Base-by-base conservation (phyloP, 37 sponge, comb jelly and placozoan species). In the Spongilla lacustris region DNA sequence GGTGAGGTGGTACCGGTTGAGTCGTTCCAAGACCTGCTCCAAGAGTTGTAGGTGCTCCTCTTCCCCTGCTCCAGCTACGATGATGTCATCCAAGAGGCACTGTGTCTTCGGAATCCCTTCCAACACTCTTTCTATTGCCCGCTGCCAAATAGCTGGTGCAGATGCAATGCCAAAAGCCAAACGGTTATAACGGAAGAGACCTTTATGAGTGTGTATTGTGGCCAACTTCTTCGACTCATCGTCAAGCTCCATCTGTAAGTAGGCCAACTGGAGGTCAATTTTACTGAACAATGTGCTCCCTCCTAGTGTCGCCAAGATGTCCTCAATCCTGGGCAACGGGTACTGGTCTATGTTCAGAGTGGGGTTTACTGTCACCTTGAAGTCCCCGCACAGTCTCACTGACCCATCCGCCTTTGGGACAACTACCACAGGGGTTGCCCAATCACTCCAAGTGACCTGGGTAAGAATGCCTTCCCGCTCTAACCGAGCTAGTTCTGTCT, bases 381-480 rank as follows among this genome's bases (percentile, higher is more conserved):
- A 84, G 69, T 84, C 86, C 33, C 86, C 86, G 34, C 79, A 84
- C 24, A 84, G 32, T 50, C 86, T n/a, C 29, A 84, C 66, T 27
- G 76, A 75, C 27, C n/a, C 66, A 29, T 81, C 77, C 23, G 37
- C 11, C 73, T 84, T 84, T 29, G 31, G 79, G 83, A 84, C 67
- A 24, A 58, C 46, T 21, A 84, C 86, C n/a, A 84, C 35, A 30
- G 82, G 86, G 68, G 86, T 23, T 25, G 86, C 77, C 86, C 82
- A 84, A 50, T 74, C 36, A 25, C 31, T 41, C 50, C 27, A 28
- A 82, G 84, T 22, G 21, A 84, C 78, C 24, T 37, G 68, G 22
- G 84, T 49, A 22, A 84, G 67, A 27, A 34, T 80, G 28, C 86
- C 86, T 69, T 71, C 73, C 73, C 76, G n/a, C 23, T 74, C 83